A percentile compares a stretch with the other conserved stretches of the same genome.
Evolutionary conservation across 2,113 vertebrate genomes (phyloP).

Genomic region (Callionymus lyra): DNA sequence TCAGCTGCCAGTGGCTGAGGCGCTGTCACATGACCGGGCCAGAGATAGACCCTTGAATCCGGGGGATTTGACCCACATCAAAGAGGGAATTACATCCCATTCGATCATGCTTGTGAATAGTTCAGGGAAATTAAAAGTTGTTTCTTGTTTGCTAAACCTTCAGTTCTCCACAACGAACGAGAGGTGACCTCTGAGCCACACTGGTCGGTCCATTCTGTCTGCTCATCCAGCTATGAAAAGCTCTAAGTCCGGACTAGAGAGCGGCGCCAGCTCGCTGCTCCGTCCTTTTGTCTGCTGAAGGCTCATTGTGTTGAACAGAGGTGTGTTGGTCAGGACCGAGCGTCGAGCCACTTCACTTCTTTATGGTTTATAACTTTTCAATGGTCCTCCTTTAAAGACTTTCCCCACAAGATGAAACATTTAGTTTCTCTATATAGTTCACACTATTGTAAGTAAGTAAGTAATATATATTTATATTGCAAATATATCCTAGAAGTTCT

Average conservation of each 20-base stretch:
- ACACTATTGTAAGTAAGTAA: too few species aligned
- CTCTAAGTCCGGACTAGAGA: conserved; percentile 59
- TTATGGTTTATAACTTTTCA: too few species aligned
- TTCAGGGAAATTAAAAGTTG: too few species aligned
- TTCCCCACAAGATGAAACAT: too few species aligned
- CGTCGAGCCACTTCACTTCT: too few species aligned
- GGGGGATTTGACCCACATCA: conserved; percentile 25
- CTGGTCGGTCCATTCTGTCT: conserved; percentile 67
- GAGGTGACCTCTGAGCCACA: conserved; percentile 26
- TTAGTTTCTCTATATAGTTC: background rate
- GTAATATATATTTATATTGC: too few species aligned
- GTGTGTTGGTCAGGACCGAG: conserved; percentile 20
- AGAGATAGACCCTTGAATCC: conserved; percentile 70
- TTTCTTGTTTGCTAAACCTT: background rate
- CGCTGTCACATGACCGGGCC: conserved; percentile 58
- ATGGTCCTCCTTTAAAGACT: too few species aligned
- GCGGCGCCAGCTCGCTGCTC: conserved; percentile 37
- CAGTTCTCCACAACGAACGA: conserved; percentile 6
- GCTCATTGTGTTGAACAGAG: conserved; percentile 53
- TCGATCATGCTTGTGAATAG: too few species aligned
- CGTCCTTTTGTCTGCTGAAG: conserved; percentile 52
- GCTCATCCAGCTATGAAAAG: conserved; percentile 70
- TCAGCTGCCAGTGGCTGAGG: conserved; percentile 68
- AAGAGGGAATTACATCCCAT: conserved; percentile 2
- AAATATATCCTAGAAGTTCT: too few species aligned